Percentiles rank a stretch among this genome's conserved stretches.
Conservation (phyloP, 2,797 vertebrate species). For the Caiman crocodilus region DNA sequence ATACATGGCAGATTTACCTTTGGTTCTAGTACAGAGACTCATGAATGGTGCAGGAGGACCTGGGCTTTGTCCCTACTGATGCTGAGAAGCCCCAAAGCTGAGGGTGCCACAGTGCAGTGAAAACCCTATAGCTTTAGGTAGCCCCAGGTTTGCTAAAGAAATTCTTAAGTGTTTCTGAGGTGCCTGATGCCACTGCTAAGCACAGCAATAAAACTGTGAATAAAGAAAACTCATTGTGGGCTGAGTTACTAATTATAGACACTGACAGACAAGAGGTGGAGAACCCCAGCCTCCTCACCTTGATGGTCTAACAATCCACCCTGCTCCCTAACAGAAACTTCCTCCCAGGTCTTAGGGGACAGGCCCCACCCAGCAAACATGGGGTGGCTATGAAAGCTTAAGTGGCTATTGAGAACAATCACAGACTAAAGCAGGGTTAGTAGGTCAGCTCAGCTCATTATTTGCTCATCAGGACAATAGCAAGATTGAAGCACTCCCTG, state of each 20-base stretch:
- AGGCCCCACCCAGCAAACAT: not conserved
- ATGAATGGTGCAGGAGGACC: not conserved
- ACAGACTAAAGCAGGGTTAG: not conserved
- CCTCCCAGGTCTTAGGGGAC: not conserved
- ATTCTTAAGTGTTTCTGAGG: not conserved
- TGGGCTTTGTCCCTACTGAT: not conserved
- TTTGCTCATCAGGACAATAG: not conserved
- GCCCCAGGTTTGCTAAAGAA: not conserved
- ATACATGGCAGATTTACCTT: not conserved
- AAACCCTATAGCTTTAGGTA: not conserved
- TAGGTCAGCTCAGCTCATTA: not conserved
- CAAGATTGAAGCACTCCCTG: not conserved
- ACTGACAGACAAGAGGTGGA: conserved; percentile 12
- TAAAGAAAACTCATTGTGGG: conserved; percentile 9
- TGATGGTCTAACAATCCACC: not conserved
- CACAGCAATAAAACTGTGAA: conserved; percentile 19
- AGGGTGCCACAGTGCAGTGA: not conserved
- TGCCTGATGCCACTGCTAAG: not conserved
- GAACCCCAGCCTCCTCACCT: not conserved
- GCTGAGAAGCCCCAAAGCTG: not conserved
- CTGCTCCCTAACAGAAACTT: not conserved
- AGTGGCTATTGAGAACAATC: not conserved
- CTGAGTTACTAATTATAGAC: conserved; percentile 29
- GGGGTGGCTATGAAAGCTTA: not conserved
- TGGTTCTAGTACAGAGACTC: not conserved